Evolutionary conservation across 1,140 invertebrate genomes (phyloP).

Genomic region (Pygmarrhopalites habei): DNA sequence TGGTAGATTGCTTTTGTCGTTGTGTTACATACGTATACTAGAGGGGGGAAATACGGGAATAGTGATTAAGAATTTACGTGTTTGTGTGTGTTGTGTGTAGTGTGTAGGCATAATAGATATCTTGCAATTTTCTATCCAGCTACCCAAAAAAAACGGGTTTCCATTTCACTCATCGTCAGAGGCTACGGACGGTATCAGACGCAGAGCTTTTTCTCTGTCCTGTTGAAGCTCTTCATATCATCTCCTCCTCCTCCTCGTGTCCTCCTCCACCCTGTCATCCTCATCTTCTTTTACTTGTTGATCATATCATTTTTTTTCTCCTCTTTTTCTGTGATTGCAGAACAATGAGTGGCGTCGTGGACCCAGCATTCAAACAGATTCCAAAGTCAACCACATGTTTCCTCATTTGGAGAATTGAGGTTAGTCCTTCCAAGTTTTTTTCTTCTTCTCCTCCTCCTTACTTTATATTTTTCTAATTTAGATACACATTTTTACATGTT

Average conservation of each 20-base stretch:
- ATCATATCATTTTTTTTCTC: neutral
- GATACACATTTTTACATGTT: too few relatives aligned
- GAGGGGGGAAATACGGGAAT: too few relatives aligned
- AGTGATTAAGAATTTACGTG: too few relatives aligned
- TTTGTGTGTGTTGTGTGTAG: too few relatives aligned
- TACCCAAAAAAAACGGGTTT: neutral
- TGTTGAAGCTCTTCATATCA: neutral
- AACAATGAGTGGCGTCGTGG: conserved; percentile 39
- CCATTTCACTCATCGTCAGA: conserved; percentile 10
- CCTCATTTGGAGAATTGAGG: conserved; percentile 73
- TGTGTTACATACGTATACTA: too few relatives aligned
- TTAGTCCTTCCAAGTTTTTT: conserved; percentile 42
- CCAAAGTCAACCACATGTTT: conserved; percentile 64
- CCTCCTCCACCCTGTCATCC: neutral
- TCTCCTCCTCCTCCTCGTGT: neutral
- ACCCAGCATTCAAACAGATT: conserved; percentile 62
- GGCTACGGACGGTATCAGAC: conserved; percentile 7
- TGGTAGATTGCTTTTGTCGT: too few relatives aligned
- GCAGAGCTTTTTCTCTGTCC: neutral
- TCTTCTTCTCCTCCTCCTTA: too few relatives aligned
- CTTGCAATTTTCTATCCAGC: conserved; percentile 8
- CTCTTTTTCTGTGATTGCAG: conserved; percentile 20
- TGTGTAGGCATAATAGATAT: neutral
- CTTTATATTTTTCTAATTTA: too few relatives aligned
- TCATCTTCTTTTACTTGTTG: neutral